Evolutionary conservation across 35 echinoderm and acorn worm species (phyloP).

Genomic region (Eucidaris tribuloides): DNA sequence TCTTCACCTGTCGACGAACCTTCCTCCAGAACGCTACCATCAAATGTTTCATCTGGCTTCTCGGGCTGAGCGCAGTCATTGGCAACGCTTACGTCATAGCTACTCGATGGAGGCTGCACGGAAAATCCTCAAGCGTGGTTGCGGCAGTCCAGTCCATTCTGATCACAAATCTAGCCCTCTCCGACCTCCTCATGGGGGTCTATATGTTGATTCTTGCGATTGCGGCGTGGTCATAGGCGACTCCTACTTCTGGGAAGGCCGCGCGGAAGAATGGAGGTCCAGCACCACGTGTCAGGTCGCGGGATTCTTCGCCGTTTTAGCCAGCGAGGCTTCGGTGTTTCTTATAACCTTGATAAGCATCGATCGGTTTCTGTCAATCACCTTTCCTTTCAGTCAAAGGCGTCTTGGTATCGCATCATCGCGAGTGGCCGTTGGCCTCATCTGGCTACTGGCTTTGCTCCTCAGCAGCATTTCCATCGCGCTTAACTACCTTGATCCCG

Average conservation of each 20-base stretch:
- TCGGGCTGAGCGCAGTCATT: conserved; percentile 40
- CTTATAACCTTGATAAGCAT: conserved; percentile 33
- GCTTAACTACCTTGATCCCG: neutral
- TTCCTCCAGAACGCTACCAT: neutral
- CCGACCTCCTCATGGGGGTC: conserved; percentile 37
- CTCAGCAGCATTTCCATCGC: conserved; percentile 35
- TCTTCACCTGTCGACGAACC: neutral
- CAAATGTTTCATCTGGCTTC: conserved; percentile 46
- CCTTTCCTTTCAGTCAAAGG: conserved; percentile 28
- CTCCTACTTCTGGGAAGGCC: neutral
- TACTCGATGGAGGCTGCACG: conserved; percentile 40
- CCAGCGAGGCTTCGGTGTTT: conserved; percentile 53
- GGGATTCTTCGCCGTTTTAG: conserved; percentile 36
- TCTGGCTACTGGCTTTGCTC: conserved; percentile 43
- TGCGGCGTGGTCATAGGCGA: neutral
- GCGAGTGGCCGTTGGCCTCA: neutral
- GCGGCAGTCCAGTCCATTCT: conserved; percentile 40
- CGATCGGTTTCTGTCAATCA: conserved; percentile 37
- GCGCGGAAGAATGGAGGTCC: conserved; percentile 35
- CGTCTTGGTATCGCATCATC: conserved; percentile 29
- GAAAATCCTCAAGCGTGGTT: conserved; percentile 54
- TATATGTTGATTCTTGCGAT: conserved; percentile 45
- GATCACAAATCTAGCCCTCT: conserved; percentile 34
- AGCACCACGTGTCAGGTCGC: conserved; percentile 28
- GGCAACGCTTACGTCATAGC: conserved; percentile 36